Evolutionary conservation across 2,113 vertebrate genomes (phyloP), one percentile per base, ranked within the genome.

Genomic region (Pterophyllum scalare): DNA sequence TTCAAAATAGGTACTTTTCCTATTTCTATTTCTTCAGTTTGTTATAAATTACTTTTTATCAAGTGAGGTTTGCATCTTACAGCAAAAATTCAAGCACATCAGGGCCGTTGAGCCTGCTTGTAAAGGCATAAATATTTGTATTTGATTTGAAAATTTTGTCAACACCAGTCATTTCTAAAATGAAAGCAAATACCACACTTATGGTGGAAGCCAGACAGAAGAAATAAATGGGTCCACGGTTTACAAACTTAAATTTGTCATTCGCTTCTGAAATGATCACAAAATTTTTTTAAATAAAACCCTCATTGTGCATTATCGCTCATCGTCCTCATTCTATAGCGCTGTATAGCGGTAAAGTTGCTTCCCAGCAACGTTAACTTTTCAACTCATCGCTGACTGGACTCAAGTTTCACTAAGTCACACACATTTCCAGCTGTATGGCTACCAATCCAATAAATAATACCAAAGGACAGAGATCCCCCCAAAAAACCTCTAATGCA

Each of bases 401-500:
- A 14, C 43, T 46, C 12, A 46, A 46, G 43, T 14, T 46, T 46
- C 0, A 26, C 2, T 10, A 11, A 3, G 2, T 13, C 43, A 49
- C 26, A 70, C 22, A 70, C 15, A 70, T 52, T 70, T 17, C 24
- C 43, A 70, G 10, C 65, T 31, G 12, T 70, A 20, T 20, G 17
- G 65, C 24, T 20, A 70, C 49, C 20, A 70, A 28, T 70, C 28
- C 10, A 13, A 49, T 70, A 49, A 72, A 72, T 54, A 72, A 33
- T 26, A 54, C 49, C 28, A 28, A 28, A 28, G 28, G 28, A 28
- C 5, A 4, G 28, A 28, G 33, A 33, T 7, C 33, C 33, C 33
- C 33, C 5, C 13, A 1, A 2, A 11, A 46, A 15, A 4, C 15
- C 6, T 11, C 43, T 46, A 46, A 46, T 46, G 43, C 43, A 46